A percentile compares a stretch with the other conserved stretches of the same genome.
These are phyloP conservation scores for Bombus difficillimus DNA, from an alignment of 1,140 invertebrate genomes.

Conservation along the genomic window DNA sequence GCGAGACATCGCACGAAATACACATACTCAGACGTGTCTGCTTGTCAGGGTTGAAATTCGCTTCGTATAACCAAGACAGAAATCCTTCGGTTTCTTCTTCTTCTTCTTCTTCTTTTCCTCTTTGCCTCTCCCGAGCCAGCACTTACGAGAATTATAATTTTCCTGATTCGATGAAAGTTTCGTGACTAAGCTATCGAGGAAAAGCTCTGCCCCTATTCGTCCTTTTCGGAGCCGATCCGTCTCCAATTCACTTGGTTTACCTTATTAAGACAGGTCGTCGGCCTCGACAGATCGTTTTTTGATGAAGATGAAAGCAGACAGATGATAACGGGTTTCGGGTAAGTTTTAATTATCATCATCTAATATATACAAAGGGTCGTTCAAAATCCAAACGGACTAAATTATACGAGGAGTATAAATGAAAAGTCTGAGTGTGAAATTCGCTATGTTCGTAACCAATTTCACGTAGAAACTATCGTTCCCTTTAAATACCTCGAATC, in stretches of 20 bases:
- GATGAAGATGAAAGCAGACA: slow-evolving; percentile 49
- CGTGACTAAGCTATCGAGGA: slow-evolving; percentile 49
- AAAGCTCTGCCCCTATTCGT: neutral
- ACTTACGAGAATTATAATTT: slow-evolving; percentile 69
- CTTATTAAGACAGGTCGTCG: slow-evolving; percentile 49
- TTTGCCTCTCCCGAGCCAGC: slow-evolving; percentile 22
- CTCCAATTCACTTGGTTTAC: slow-evolving; percentile 57
- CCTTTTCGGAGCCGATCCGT: slow-evolving; percentile 27
- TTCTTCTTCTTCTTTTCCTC: neutral
- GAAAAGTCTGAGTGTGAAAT: no score
- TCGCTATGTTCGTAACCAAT: no score
- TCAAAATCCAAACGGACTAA: no score
- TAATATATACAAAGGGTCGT: no score
- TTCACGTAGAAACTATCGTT: no score
- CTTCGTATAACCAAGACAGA: neutral
- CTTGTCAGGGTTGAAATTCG: slow-evolving; percentile 7
- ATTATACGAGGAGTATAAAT: no score
- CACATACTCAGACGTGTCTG: neutral
- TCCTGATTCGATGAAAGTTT: slow-evolving; percentile 64
- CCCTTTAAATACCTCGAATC: no score
- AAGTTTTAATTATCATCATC: no score
- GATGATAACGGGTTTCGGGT: neutral
- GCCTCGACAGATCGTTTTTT: slow-evolving; percentile 45
- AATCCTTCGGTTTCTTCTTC: neutral
- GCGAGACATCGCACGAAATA: neutral